These are phyloP conservation scores for Ceyx erithaca DNA, from an alignment of 2,797 vertebrate species.

Conservation along the genomic window DNA sequence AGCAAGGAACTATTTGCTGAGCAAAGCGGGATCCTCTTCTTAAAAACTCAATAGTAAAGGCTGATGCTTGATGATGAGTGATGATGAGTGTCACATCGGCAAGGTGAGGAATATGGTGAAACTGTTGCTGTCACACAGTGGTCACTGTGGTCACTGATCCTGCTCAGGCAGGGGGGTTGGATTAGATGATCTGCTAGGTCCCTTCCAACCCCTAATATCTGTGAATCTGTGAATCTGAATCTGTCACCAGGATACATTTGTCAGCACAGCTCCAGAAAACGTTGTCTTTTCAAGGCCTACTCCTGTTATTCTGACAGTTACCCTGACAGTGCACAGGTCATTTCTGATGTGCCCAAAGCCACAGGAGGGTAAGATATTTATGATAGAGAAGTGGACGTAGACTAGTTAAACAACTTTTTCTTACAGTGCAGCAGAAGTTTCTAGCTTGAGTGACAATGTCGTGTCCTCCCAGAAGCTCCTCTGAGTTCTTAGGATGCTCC, in stretches of 20 bases:
- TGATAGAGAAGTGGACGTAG: neutral
- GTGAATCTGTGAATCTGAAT: no score
- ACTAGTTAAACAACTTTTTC: neutral
- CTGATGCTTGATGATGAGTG: neutral
- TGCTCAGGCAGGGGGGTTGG: no score
- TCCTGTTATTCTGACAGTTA: neutral
- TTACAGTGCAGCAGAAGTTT: neutral
- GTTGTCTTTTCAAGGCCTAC: neutral
- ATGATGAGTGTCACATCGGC: fast-evolving
- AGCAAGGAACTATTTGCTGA: neutral
- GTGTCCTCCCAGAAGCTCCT: neutral
- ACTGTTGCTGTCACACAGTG: fast-evolving
- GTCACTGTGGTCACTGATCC: no score
- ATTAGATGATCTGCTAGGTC: no score
- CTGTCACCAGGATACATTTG: neutral
- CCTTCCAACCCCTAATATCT: no score
- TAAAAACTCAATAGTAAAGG: neutral
- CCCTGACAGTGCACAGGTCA: neutral
- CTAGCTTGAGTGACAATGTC: neutral
- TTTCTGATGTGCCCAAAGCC: neutral
- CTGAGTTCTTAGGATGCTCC: neutral
- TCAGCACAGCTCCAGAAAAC: fast-evolving
- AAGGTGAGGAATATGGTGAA: fast-evolving
- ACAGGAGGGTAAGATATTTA: neutral
- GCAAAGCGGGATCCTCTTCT: neutral